Evolutionary conservation across 2,113 vertebrate genomes (phyloP), one percentile per base, ranked within the genome.

Genomic region (Paralichthys olivaceus): DNA sequence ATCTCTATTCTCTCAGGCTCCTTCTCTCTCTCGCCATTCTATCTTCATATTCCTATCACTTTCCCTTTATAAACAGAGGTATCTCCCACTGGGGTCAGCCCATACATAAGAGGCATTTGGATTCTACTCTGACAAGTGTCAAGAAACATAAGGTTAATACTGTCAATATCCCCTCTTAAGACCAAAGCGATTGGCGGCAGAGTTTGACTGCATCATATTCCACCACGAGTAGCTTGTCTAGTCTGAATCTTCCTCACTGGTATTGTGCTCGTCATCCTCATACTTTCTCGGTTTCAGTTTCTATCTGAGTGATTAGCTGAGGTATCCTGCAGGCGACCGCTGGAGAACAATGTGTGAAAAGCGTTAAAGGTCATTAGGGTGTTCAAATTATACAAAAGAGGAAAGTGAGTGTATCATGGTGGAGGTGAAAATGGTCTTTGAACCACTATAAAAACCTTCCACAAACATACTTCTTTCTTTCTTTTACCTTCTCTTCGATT

Each of bases 81-180:
- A 0, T 55, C 47, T 80, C 29, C 64, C 56, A 26, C 53, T 43
- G 60, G 78, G 75, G 70, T 76, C 60, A 57, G 55, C 34, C 13
- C 29, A 25, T 63, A 73, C 56, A 34, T 57, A 79, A 72, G 59
- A 60, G 72, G 70, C 70, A 78, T 81, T 4, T 14, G 63, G 40
- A 72, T 80, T 86, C 76, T 54, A 29, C 76, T 77, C 59, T 43
- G 66, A 81, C 70, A 32, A 61, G 76, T 73, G 84, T 84, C 75
- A 77, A 75, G 77, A 80, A 64, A 68, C 84, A 9, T 66, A 83
- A 89, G 84, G 85, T 90, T 82, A 90, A 89, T 79, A 61, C 68
- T 45, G 40, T 71, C 82, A 34, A 80, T 87, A 74, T 80, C 69
- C 68, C 78, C 53, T 61, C 78, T 40, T 4, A 34, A 77, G 69